Evolutionary conservation across 2,797 vertebrate species (phyloP).

Genomic region (Synanceia verrucosa): DNA sequence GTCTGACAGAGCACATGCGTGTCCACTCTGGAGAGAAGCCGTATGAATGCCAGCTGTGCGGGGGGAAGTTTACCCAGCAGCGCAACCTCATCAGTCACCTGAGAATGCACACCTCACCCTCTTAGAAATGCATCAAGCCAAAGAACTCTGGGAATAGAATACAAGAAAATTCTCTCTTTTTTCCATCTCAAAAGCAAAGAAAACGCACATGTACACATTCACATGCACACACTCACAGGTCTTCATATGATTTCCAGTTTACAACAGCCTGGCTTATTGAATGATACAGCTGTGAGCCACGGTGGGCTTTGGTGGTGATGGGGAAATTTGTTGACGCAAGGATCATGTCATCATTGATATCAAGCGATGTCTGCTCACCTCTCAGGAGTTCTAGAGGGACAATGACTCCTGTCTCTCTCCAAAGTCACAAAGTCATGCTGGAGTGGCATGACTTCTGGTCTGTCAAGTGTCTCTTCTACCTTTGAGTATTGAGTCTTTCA

Average conservation of each 20-base stretch:
- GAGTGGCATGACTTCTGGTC: conserved; percentile 66
- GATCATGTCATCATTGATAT: conserved; percentile 58
- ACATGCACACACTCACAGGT: conserved; percentile 52
- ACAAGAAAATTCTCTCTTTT: conserved; percentile 46
- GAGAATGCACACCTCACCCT: conserved; percentile 98
- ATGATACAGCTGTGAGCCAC: conserved; percentile 65
- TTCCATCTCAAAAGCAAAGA: conserved; percentile 73
- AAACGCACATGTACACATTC: conserved; percentile 69
- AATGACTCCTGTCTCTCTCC: conserved; percentile 65
- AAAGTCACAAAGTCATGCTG: conserved; percentile 71
- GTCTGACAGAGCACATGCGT: conserved; percentile 99
- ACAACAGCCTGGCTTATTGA: conserved; percentile 63
- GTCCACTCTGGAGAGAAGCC: conserved; percentile 99
- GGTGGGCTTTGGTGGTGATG: conserved; percentile 56
- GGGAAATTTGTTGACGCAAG: conserved; percentile 57
- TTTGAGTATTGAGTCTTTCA: conserved; percentile 57
- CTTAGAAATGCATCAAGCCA: conserved; percentile 89
- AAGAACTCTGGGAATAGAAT: conserved; percentile 87
- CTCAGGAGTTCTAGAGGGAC: conserved; percentile 74
- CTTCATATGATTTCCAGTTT: conserved; percentile 63
- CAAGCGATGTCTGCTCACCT: conserved; percentile 64
- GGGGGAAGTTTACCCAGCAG: conserved; percentile 99
- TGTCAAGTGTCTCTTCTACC: conserved; percentile 67
- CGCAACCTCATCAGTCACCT: conserved; percentile 99
- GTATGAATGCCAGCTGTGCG: conserved; percentile 99